Conservation (phyloP, 2,113 vertebrate species). For the Sebastes schlegelii region DNA sequence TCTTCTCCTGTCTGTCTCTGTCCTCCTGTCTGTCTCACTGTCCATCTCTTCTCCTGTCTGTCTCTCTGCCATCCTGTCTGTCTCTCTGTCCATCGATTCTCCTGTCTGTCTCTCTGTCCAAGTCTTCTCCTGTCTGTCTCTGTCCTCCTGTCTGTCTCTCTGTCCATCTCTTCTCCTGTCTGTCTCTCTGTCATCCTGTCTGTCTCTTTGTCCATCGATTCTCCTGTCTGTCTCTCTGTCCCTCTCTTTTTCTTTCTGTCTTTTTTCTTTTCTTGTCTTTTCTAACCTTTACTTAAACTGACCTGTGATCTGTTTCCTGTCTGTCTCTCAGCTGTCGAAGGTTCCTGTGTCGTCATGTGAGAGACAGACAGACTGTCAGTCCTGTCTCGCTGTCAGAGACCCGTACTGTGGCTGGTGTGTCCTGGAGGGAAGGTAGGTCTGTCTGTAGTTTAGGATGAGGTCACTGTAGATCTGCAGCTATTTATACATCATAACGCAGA, state of each 20-base stretch:
- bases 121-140: no score
- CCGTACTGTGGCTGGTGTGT: constrained; percentile 93
- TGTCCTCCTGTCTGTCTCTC: no score
- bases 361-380: constrained; percentile 81
- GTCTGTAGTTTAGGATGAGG: neutral
- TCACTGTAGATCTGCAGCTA: no score
- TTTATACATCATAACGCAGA: no score
- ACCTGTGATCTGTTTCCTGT: neutral
- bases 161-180: no score
- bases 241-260: neutral
- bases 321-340: constrained; percentile 81
- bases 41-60: no score
- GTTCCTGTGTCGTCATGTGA: constrained; percentile 86
- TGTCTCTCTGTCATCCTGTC: no score
- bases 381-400: constrained; percentile 86
- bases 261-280: neutral
- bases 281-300: neutral
- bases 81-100: no score
- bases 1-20: no score
- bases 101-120: no score
- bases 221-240: neutral
- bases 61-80: no score
- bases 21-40: no score
- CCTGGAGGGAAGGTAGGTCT: constrained; percentile 89
- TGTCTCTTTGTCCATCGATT: neutral